Evolutionary conservation across 1,140 invertebrate genomes (phyloP).

Genomic region (Drosophila athabasca): DNA sequence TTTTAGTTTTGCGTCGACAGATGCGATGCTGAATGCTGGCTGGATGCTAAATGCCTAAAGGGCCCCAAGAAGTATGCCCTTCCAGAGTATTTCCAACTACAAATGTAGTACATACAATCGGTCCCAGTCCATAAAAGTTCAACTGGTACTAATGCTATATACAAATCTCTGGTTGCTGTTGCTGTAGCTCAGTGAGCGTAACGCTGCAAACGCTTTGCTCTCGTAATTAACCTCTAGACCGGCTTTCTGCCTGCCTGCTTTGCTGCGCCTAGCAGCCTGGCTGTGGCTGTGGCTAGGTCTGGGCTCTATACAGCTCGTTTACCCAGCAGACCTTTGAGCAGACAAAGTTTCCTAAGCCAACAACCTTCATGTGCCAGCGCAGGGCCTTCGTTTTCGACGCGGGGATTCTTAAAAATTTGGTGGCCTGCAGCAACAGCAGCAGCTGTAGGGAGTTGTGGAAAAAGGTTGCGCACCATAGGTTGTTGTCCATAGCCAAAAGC

Average conservation of each 20-base stretch:
- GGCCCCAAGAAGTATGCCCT: too few relatives aligned
- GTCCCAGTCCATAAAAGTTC: slow-evolving; percentile 28
- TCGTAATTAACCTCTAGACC: slow-evolving; percentile 80
- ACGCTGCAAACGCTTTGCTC: slow-evolving; percentile 74
- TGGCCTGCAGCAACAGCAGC: background rate
- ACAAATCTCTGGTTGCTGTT: slow-evolving; percentile 14
- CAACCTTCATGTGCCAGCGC: slow-evolving; percentile 53
- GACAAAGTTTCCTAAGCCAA: slow-evolving; percentile 22
- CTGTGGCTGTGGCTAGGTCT: slow-evolving; percentile 2
- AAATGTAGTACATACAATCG: background rate
- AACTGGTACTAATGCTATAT: slow-evolving; percentile 47
- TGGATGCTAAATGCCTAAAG: too few relatives aligned
- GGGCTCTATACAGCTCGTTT: slow-evolving; percentile 41
- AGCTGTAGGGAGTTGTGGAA: background rate
- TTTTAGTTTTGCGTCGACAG: slow-evolving; percentile 70
- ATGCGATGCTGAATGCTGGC: too few relatives aligned
- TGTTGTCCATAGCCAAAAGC: background rate
- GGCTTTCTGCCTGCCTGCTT: slow-evolving; percentile 69
- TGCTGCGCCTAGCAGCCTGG: slow-evolving; percentile 17
- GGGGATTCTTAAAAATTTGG: slow-evolving; percentile 18
- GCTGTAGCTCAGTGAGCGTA: slow-evolving; percentile 65
- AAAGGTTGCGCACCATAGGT: background rate
- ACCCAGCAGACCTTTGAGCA: slow-evolving; percentile 60
- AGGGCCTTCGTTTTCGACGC: slow-evolving; percentile 33
- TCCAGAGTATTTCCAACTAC: too few relatives aligned